Evolutionary conservation across 2,113 vertebrate species (phyloP).

Genomic region (Herpailurus yagouaroundi): DNA sequence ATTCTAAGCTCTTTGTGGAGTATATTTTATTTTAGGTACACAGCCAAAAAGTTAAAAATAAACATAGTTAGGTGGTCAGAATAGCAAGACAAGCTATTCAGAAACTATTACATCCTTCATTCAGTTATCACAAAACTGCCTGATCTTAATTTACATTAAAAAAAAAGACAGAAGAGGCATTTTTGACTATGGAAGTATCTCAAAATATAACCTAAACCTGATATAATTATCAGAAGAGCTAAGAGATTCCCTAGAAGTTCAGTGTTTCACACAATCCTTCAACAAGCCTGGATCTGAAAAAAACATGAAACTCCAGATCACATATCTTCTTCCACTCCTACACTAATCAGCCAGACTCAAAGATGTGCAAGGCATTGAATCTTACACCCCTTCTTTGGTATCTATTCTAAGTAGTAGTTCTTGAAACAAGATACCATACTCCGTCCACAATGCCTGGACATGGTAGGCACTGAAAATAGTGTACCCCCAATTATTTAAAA

Average conservation of each 20-base stretch:
- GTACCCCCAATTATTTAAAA: slow-evolving; percentile 5
- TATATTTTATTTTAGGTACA: slow-evolving; percentile 47
- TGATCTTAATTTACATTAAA: neutral
- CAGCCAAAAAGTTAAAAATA: slow-evolving; percentile 38
- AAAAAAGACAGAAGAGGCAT: neutral
- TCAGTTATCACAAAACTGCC: neutral
- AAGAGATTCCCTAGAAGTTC: neutral
- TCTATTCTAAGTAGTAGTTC: slow-evolving; percentile 12
- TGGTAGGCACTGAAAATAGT: neutral
- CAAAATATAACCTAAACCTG: neutral
- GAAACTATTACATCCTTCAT: neutral
- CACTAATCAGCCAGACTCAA: neutral
- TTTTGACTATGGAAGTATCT: neutral
- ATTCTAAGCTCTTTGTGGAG: neutral
- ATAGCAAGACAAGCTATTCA: neutral
- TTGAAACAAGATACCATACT: slow-evolving; percentile 37
- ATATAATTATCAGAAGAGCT: slow-evolving; percentile 7
- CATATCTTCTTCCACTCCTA: neutral
- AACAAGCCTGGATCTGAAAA: neutral
- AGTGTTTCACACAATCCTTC: slow-evolving; percentile 1
- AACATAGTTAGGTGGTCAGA: neutral
- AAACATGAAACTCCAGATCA: neutral
- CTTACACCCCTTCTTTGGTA: slow-evolving; percentile 28
- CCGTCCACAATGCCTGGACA: neutral
- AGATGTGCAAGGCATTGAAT: neutral